These are phyloP conservation scores for Salvelinus alpinus DNA, from an alignment of 2,113 vertebrate genomes.

Conservation along the genomic window DNA sequence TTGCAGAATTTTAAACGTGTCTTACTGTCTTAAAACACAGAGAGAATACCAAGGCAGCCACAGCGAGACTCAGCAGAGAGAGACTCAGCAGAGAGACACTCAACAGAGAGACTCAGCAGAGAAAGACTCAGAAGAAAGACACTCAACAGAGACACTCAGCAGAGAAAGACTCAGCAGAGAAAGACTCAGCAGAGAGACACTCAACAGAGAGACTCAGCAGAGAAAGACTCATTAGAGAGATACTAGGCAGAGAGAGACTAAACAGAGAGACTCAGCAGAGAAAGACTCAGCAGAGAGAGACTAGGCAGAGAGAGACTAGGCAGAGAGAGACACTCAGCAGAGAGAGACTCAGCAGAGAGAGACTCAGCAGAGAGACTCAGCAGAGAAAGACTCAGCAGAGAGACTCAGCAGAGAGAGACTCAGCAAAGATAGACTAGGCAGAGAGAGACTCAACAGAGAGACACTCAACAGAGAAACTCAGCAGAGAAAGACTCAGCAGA, in stretches of 20 bases:
- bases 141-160: not conserved
- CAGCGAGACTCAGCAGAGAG: not conserved
- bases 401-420: not conserved
- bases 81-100: no score
- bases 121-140: not conserved
- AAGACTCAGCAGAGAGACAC: not conserved
- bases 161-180: not conserved
- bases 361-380: not conserved
- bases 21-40: no score
- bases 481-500: not conserved
- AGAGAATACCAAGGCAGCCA: no score
- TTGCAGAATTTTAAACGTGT: no score
- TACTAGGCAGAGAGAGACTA: rapidly evolving
- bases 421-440: no score
- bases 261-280: not conserved
- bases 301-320: not conserved
- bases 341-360: not conserved
- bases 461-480: not conserved
- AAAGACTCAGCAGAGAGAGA: not conserved
- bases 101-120: not conserved
- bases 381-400: not conserved
- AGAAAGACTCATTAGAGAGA: not conserved
- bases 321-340: not conserved
- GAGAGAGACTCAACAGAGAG: not conserved
- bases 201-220: not conserved